Conservation (phyloP, 1,140 invertebrate genomes). For the Cydia pomonella region DNA sequence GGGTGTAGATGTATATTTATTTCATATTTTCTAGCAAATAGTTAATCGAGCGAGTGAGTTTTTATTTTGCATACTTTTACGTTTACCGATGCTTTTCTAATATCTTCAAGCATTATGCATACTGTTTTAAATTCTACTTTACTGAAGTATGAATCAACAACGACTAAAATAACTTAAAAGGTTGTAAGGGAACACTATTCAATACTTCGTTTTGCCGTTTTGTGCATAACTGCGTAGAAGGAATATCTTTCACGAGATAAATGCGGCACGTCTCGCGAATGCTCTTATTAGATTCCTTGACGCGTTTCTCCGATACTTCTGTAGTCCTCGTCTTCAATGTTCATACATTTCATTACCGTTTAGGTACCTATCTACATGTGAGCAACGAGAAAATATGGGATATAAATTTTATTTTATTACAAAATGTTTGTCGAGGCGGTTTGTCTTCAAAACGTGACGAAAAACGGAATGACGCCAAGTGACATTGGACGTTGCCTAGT, state of each 20-base stretch:
- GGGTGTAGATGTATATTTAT: not conserved
- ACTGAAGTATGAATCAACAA: conserved; percentile 9
- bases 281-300: conserved; percentile 24
- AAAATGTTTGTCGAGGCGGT: no score
- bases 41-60: no score
- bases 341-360: not conserved
- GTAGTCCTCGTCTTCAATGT: conserved; percentile 16
- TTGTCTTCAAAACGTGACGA: no score
- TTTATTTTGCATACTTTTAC: not conserved
- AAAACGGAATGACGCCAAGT: no score
- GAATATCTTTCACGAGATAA: conserved; percentile 25
- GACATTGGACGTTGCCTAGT: no score
- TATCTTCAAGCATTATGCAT: not conserved
- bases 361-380: not conserved
- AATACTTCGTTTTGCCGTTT: not conserved
- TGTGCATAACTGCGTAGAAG: not conserved
- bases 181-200: not conserved
- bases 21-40: not conserved
- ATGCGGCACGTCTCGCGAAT: conserved; percentile 27
- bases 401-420: not conserved
- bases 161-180: not conserved
- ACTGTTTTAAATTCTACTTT: not conserved
- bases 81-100: not conserved
- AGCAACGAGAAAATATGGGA: not conserved
- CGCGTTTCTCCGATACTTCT: conserved; percentile 15